These are phyloP conservation scores for Folsomia candida DNA, from an alignment of 2,888 invertebrate genomes.

Conservation along the genomic window DNA sequence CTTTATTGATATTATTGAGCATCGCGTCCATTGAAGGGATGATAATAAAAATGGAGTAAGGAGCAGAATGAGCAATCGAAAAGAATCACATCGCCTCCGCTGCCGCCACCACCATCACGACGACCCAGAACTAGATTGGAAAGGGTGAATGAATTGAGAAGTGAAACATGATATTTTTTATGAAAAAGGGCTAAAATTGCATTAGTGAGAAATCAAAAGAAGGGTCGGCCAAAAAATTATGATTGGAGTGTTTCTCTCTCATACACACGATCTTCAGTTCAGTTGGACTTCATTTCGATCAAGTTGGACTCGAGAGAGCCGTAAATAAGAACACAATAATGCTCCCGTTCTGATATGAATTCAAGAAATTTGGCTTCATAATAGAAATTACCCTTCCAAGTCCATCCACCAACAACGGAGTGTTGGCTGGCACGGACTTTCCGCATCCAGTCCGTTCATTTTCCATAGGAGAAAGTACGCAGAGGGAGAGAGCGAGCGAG, in stretches of 20 bases:
- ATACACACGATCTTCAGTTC: too few relatives aligned
- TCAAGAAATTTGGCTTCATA: conserved; percentile 49
- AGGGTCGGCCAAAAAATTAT: conserved; percentile 44
- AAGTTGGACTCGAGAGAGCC: conserved; percentile 47
- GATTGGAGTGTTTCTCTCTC: conserved; percentile 40
- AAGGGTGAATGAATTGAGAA: conserved; percentile 21
- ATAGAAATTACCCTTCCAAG: conserved; percentile 44
- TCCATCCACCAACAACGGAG: too few relatives aligned
- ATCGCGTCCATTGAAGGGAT: conserved; percentile 4
- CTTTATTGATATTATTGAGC: not conserved
- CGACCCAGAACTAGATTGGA: too few relatives aligned
- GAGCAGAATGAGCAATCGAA: conserved; percentile 12
- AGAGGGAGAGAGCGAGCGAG: not conserved
- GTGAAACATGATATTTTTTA: conserved; percentile 45
- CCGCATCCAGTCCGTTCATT: not conserved
- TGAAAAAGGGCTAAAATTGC: conserved; percentile 42
- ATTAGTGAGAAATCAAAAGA: conserved; percentile 39
- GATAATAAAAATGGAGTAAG: conserved; percentile 17
- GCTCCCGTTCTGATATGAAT: conserved; percentile 49
- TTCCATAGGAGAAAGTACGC: not conserved
- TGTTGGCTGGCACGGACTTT: too few relatives aligned
- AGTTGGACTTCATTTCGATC: conserved; percentile 46
- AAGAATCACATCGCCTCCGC: too few relatives aligned
- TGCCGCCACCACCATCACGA: conserved; percentile 16
- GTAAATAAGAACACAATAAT: conserved; percentile 47